Evolutionary conservation across 2,113 vertebrate genomes (phyloP).

Genomic region (Clarias batrachus): DNA sequence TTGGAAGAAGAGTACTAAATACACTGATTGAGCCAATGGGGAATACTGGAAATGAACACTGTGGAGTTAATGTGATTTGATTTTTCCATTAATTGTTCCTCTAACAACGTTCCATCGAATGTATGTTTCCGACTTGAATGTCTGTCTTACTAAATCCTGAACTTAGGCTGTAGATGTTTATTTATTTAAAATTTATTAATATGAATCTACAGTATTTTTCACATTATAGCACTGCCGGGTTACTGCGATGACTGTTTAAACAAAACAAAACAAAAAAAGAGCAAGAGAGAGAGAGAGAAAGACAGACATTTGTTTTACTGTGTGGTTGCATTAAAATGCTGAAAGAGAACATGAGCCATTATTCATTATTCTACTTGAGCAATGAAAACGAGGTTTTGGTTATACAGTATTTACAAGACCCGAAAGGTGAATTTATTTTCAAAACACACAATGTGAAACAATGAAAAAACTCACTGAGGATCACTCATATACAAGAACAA

Average conservation of each 20-base stretch:
- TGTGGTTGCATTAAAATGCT: slow-evolving; percentile 33
- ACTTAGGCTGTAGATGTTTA: slow-evolving; percentile 50
- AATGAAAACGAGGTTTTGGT: background rate
- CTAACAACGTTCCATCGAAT: slow-evolving; percentile 36
- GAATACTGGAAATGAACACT: slow-evolving; percentile 33
- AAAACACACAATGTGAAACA: slow-evolving; percentile 74
- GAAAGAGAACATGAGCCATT: background rate
- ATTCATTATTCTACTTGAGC: background rate
- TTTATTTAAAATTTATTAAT: slow-evolving; percentile 48
- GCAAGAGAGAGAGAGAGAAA: background rate
- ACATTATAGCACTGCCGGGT: slow-evolving; percentile 37
- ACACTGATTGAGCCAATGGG: slow-evolving; percentile 17
- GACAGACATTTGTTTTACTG: background rate
- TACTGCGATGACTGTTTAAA: slow-evolving; percentile 24
- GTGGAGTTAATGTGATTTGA: slow-evolving; percentile 20
- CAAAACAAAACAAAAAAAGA: background rate
- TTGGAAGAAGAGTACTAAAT: slow-evolving; percentile 21
- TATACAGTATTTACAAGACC: background rate
- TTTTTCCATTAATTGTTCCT: background rate
- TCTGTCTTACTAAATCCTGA: slow-evolving; percentile 48
- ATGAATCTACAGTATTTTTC: slow-evolving; percentile 36
- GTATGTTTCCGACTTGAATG: slow-evolving; percentile 47
- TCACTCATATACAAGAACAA: slow-evolving; percentile 22
- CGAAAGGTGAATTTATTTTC: slow-evolving; percentile 60
- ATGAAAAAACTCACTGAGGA: slow-evolving; percentile 63